Evolutionary conservation across 2,113 vertebrate genomes (phyloP).

Genomic region (Tympanuchus pallidicinctus): DNA sequence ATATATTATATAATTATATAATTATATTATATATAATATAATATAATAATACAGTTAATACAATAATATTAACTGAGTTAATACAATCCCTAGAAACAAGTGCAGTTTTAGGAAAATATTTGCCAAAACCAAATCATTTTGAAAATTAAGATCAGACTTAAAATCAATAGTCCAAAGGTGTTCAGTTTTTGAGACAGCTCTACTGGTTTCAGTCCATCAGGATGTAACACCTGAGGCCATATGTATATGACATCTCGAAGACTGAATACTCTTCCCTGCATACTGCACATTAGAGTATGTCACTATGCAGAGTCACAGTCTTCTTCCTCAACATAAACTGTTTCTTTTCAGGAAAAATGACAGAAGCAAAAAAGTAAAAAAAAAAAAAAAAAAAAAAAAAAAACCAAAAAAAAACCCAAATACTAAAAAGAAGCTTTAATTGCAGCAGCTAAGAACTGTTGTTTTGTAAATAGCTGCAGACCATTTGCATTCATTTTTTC

Average conservation of each 20-base stretch:
- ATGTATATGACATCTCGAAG: background rate
- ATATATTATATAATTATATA: too few species aligned
- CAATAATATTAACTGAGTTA: background rate
- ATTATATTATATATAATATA: too few species aligned
- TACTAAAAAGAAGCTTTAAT: background rate
- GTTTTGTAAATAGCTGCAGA: background rate
- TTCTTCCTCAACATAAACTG: background rate
- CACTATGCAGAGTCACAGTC: background rate
- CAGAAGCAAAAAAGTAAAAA: background rate
- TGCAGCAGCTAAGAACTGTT: background rate
- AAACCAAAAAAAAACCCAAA: background rate
- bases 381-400: background rate
- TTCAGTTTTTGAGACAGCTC: background rate
- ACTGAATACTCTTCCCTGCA: background rate
- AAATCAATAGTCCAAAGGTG: background rate
- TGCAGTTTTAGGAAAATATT: background rate
- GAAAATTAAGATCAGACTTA: background rate
- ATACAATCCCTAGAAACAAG: background rate
- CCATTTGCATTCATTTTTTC: background rate
- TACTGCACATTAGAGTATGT: background rate
- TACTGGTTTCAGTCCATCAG: background rate
- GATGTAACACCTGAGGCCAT: fast-evolving
- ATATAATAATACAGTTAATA: too few species aligned
- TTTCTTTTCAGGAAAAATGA: background rate
- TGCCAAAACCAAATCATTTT: background rate